These are phyloP conservation scores for Aeoliscus strigatus DNA, from an alignment of 2,797 vertebrate species.

Conservation along the genomic window DNA sequence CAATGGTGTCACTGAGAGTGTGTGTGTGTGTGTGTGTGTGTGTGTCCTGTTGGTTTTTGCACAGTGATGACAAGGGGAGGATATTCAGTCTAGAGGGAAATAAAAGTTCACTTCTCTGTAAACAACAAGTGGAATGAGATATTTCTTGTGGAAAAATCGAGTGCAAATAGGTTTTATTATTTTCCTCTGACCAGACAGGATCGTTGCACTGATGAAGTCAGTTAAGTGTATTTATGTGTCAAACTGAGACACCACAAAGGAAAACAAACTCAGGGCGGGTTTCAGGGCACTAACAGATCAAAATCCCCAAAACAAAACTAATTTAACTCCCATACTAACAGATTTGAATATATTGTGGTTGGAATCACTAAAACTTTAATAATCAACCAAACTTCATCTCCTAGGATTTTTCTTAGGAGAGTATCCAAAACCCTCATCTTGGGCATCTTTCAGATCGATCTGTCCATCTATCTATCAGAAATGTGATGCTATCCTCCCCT, in stretches of 20 bases:
- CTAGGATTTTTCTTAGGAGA: background rate
- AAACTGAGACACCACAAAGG: conserved; percentile 3
- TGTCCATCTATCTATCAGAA: no score
- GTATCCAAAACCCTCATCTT: background rate
- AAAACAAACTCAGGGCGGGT: conserved; percentile 6
- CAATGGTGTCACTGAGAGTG: conserved; percentile 26
- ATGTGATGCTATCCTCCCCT: conserved; percentile 12
- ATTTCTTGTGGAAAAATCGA: conserved; percentile 16
- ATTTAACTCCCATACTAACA: no score
- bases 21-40: conserved; percentile 19
- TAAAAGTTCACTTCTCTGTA: background rate
- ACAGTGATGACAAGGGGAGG: conserved; percentile 5
- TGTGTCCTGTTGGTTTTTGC: conserved; percentile 10
- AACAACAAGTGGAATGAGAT: conserved; percentile 12
- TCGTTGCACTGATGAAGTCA: conserved; percentile 5
- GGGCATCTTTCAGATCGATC: conserved; percentile 8
- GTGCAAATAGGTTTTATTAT: no score
- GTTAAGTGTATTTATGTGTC: conserved; percentile 13
- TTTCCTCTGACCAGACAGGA: background rate
- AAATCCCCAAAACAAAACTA: conserved; percentile 17
- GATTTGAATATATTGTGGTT: conserved; percentile 4
- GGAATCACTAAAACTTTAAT: background rate
- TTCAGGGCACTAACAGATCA: background rate
- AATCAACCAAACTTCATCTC: conserved; percentile 4
- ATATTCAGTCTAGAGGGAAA: conserved; percentile 12